Base-by-base conservation (phyloP, 1,140 invertebrate species). In the Drosophila paulistorum region DNA sequence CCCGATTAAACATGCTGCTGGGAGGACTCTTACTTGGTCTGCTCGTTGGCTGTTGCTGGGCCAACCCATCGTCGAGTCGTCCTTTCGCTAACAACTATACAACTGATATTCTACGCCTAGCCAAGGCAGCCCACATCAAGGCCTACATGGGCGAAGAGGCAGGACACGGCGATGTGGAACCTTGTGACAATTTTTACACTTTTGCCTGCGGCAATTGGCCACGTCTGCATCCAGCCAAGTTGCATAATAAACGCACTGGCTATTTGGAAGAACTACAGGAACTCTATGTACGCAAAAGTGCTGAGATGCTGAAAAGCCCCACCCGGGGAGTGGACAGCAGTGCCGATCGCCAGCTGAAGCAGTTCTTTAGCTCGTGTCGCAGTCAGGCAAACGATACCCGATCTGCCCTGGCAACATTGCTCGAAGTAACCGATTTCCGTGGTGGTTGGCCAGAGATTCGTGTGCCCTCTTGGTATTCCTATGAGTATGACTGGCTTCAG, bases 151-250 rank as follows among this genome's bases (percentile, higher is more conserved):
- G 97, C 79, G 92, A 91, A 6, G 93, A 91, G 17, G 37, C 37
- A 1, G 45, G 17, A 10, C 17, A 51, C 3, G 45, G 20, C 6
- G 94, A 94, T 0, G 94, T 97, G 90, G 14, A 67, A 41, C 97
- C 97, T 0, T 99, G 98, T 91, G 92, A 95, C 1, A 97, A 99
- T 92, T 99, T 98, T 90, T 98, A 98, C 92, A 94, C 96, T 39
- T 91, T 73, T 51, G 90, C 90, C 23, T 91, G 90, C 26, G 90
- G 87, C 41, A 87, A 90, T 97, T 96, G 90, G 95, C 97, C 74
- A 0, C 81, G 80, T n/a, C 41, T 90, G 30, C 87, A 91, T 65
- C 86, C 87, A 0, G 74, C 90, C 0, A 61, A 63, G 0, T 5
- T 71, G 5, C 41, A 72, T 7, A 83, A 71, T 2, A 96, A 0